A percentile compares a stretch with the other conserved stretches of the same genome.
Conservation (phyloP, 92 coral and sea anemone genomes). For the Porites divaricata region DNA sequence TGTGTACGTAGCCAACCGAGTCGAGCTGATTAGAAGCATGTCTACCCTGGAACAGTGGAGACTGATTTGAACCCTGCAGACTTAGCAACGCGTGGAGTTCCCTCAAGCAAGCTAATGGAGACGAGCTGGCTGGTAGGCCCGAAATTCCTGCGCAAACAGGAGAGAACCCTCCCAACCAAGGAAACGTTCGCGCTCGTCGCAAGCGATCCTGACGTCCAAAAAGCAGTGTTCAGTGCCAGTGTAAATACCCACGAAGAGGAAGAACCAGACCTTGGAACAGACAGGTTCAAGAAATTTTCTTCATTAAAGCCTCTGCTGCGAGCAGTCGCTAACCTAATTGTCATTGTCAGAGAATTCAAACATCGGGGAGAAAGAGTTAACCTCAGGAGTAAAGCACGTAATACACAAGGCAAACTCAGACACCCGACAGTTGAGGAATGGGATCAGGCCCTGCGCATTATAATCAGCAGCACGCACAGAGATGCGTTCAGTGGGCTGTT, state of each 20-base stretch:
- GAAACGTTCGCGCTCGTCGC: slow-evolving; percentile 12
- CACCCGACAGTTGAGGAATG: slow-evolving; percentile 23
- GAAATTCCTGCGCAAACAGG: slow-evolving; percentile 4
- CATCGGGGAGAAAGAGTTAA: slow-evolving; percentile 2
- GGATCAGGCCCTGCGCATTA: slow-evolving; percentile 22
- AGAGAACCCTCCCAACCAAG: not conserved
- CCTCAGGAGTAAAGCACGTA: not conserved
- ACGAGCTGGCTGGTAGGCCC: slow-evolving; percentile 42
- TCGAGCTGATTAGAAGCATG: slow-evolving; percentile 35
- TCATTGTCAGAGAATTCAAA: slow-evolving; percentile 24
- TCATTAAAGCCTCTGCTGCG: slow-evolving; percentile 38
- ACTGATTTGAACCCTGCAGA: slow-evolving; percentile 43
- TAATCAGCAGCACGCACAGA: slow-evolving; percentile 31
- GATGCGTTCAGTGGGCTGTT: slow-evolving; percentile 17
- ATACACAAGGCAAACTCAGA: not conserved
- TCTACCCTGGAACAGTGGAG: slow-evolving; percentile 46
- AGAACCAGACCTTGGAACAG: slow-evolving; percentile 13
- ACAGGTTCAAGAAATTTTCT: slow-evolving; percentile 43
- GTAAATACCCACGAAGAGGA: not conserved
- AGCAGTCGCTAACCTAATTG: slow-evolving; percentile 43
- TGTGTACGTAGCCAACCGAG: slow-evolving; percentile 55
- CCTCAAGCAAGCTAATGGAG: slow-evolving; percentile 9
- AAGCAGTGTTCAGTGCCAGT: slow-evolving; percentile 14
- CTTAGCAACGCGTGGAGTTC: slow-evolving; percentile 30
- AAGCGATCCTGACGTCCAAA: slow-evolving; percentile 46